Conservation (phyloP, 2,888 invertebrate genomes). For the Cheilosia pagana region DNA sequence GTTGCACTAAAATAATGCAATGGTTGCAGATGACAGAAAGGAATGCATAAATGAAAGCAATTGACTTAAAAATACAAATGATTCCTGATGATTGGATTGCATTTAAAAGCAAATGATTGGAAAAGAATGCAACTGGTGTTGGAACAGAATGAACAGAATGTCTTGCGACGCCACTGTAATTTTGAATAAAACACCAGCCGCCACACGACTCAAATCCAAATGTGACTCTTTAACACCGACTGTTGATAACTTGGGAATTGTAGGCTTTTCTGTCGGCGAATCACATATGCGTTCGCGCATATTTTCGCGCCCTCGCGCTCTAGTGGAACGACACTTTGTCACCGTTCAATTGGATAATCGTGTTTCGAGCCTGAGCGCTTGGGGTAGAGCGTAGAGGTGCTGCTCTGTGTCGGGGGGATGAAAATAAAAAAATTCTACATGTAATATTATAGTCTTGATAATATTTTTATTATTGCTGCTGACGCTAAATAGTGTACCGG, state of each 20-base stretch:
- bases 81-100: too few relatives aligned
- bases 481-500: slow-evolving; percentile 61
- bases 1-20: too few relatives aligned
- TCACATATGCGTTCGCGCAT: slow-evolving; percentile 39
- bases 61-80: too few relatives aligned
- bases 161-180: neutral
- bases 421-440: slow-evolving; percentile 1
- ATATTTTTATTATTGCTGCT: slow-evolving; percentile 46
- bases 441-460: slow-evolving; percentile 5
- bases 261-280: slow-evolving; percentile 61
- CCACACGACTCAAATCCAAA: slow-evolving; percentile 61
- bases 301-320: slow-evolving; percentile 67
- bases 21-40: too few relatives aligned
- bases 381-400: slow-evolving; percentile 22
- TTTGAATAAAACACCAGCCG: slow-evolving; percentile 29
- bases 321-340: slow-evolving; percentile 70
- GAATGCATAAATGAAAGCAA: too few relatives aligned
- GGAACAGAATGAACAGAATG: too few relatives aligned
- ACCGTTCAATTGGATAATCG: slow-evolving; percentile 75
- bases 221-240: slow-evolving; percentile 9
- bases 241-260: slow-evolving; percentile 14
- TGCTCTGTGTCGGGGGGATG: slow-evolving; percentile 10
- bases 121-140: too few relatives aligned
- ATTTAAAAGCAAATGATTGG: too few relatives aligned
- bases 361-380: slow-evolving; percentile 61